Evolutionary conservation across 92 coral and sea anemone genomes (phyloP).

Genomic region (Siderastrea siderea): DNA sequence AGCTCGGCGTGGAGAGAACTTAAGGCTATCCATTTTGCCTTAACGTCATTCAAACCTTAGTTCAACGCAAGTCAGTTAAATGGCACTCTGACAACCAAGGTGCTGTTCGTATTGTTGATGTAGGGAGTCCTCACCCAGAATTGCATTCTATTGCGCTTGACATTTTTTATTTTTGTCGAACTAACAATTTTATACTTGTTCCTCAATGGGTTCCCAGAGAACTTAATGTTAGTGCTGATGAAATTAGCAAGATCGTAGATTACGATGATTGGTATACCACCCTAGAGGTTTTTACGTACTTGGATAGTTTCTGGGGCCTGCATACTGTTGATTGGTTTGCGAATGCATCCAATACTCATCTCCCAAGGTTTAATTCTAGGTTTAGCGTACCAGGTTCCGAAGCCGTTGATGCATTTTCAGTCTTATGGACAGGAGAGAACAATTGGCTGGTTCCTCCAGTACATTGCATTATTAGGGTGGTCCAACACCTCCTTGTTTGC

Average conservation of each 20-base stretch:
- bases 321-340: conserved; percentile 44
- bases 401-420: too few species aligned
- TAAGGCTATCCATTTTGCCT: conserved; percentile 25
- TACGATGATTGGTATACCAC: too few species aligned
- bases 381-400: too few species aligned
- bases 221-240: conserved; percentile 27
- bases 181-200: conserved; percentile 3
- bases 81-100: conserved; percentile 60
- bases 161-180: conserved; percentile 15
- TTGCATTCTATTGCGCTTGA: conserved; percentile 32
- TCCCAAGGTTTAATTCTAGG: too few species aligned
- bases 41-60: conserved; percentile 14
- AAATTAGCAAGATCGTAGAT: too few species aligned
- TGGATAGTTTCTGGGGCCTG: conserved; percentile 47
- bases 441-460: too few species aligned
- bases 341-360: too few species aligned
- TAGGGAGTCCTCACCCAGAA: conserved; percentile 39
- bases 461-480: too few species aligned
- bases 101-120: conserved; percentile 33
- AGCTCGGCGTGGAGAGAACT: too few species aligned
- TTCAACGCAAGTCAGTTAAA: conserved; percentile 22
- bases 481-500: too few species aligned
- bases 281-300: neutral
- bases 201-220: conserved; percentile 37
- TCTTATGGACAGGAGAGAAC: too few species aligned